phyloP scores from a whole-genome alignment of 2,797 vertebrate species.

The Acropternis orthonyx region DNA sequence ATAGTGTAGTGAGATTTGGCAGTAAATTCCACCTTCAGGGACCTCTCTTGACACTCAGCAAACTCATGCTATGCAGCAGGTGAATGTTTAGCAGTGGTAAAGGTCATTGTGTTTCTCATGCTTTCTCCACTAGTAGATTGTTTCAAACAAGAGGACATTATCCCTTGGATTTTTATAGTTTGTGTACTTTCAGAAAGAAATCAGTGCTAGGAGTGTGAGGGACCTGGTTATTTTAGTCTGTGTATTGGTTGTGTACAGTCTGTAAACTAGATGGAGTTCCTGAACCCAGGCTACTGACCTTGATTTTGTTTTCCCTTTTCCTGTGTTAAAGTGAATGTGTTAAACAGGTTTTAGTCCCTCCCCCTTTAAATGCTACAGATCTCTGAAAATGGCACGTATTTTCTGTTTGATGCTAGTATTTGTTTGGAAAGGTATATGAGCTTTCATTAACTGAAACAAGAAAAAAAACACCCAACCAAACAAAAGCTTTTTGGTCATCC shows the following conservation, averaged over 20 bases:
- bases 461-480: background rate
- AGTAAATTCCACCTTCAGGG: background rate
- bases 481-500: background rate
- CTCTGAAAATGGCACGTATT: background rate
- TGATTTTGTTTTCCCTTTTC: background rate
- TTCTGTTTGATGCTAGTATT: background rate
- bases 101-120: slow-evolving; percentile 4
- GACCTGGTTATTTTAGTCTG: background rate
- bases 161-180: background rate
- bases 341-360: background rate
- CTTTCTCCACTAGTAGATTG: background rate
- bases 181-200: background rate
- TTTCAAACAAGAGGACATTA: background rate
- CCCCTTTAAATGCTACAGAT: background rate
- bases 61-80: background rate
- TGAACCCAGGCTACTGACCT: background rate
- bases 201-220: background rate
- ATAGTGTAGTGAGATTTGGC: slow-evolving; percentile 17
- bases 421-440: background rate
- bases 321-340: background rate
- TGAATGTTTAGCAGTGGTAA: background rate
- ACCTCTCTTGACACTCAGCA: background rate
- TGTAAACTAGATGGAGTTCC: background rate
- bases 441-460: background rate
- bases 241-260: rapidly evolving